Evolutionary conservation across 2,797 vertebrate genomes (phyloP).

Genomic region (Chrosomus eos): DNA sequence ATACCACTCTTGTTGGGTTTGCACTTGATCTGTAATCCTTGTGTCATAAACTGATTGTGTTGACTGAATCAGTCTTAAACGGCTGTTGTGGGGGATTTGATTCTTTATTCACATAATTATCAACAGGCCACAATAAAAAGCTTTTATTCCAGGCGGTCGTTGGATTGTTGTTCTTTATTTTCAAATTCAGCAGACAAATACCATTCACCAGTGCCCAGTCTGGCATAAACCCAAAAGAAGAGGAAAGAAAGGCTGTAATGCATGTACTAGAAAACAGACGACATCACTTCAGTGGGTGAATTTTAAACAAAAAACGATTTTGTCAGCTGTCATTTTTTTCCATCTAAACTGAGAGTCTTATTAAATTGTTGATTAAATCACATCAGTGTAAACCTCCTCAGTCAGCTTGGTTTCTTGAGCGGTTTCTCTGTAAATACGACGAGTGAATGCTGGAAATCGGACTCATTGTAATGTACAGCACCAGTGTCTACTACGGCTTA

Average conservation of each 20-base stretch:
- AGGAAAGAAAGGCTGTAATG: conserved; percentile 16
- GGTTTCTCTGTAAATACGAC: background rate
- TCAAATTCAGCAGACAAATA: conserved; percentile 52
- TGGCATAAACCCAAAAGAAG: conserved; percentile 28
- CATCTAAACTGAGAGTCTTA: background rate
- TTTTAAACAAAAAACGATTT: background rate
- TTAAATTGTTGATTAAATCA: background rate
- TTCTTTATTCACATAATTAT: conserved; percentile 76
- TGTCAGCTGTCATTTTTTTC: background rate
- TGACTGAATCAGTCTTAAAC: conserved; percentile 14
- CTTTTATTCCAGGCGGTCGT: conserved; percentile 56
- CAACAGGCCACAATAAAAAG: conserved; percentile 77
- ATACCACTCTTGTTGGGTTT: conserved; percentile 4
- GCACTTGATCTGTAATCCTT: background rate
- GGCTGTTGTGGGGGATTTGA: conserved; percentile 50
- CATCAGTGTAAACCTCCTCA: background rate
- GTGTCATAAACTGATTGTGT: background rate
- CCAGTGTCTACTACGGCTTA: conserved; percentile 12
- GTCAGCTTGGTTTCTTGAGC: background rate
- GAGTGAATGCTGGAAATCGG: conserved; percentile 10
- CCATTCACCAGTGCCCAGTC: background rate
- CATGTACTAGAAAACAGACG: conserved; percentile 36
- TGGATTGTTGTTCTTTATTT: conserved; percentile 50
- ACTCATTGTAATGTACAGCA: background rate
- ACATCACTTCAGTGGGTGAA: background rate